Evolutionary conservation across 2,888 invertebrate species (phyloP), one percentile per base, ranked within the genome.

Genomic region (Lepidonotus clava): DNA sequence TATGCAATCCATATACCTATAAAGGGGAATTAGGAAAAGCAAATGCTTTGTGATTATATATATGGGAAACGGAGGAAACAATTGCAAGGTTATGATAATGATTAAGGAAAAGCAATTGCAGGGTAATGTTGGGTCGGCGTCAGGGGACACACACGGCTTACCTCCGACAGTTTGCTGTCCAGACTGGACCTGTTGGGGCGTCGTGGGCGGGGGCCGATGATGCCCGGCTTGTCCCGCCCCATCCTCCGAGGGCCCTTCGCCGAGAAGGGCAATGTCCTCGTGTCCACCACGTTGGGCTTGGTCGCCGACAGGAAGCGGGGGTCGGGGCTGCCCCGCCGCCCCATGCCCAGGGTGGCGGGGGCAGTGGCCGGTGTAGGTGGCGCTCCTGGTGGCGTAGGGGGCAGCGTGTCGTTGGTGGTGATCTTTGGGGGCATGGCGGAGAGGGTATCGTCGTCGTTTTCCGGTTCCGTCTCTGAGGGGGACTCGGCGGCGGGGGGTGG

Each of bases 151-250:
- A n/a, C n/a, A n/a, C n/a, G 2, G 14, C 80, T 80, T 80, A 80
- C 80, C 80, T 80, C 80, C 5, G 80, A 80, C 1, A 80, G 80
- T 28, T 80, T 80, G 24, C 80, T 80, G 80, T 80, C 80, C 6
- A 80, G 24, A n/a, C 80, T 80, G 80, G 80, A 80, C 24, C 80
- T 1, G 21, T 11, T 32, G 46, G 80, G 80, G 6, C 80, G 24
- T 8, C 80, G 80, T 41, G 80, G 80, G 1, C 80, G 41, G 1
- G 24, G 46, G 24, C 80, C 80, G 6, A 24, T 71, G 36, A 18
- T 61, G 40, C 18, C 14, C 28, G 41, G 21, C 80, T 80, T 80
- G 1, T 80, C 80, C 8, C 46, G n/a, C 1, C 80, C 80, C 46
- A 80, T 6, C 5, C 80, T 41, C 46, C 80, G 24, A 0, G 80